Percentiles rank a stretch among this genome's conserved stretches.
Evolutionary conservation across 2,113 vertebrate genomes (phyloP).

Genomic region (Propithecus coquereli): DNA sequence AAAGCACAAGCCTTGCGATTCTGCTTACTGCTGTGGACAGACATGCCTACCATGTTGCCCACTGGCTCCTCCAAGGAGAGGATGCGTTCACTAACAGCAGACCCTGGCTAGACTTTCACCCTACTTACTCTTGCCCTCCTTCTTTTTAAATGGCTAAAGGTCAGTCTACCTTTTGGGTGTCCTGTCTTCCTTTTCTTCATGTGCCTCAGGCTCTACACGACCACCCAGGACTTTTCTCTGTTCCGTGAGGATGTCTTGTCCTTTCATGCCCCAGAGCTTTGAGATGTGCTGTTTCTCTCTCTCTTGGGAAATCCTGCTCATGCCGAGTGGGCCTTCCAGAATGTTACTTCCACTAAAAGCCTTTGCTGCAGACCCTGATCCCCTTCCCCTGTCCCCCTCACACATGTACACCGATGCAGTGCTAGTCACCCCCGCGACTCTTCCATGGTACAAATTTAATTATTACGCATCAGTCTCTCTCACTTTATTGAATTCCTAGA

Average conservation of each 20-base stretch:
- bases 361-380: background rate
- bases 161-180: background rate
- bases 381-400: background rate
- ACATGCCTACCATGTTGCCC: background rate
- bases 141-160: background rate
- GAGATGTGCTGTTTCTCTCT: background rate
- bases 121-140: too few species aligned
- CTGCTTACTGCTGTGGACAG: background rate
- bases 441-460: too few species aligned
- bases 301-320: background rate
- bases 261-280: background rate
- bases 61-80: background rate
- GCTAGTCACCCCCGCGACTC: accelerated
- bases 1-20: background rate
- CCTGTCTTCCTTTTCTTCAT: background rate
- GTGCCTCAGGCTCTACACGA: too few species aligned
- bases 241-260: background rate
- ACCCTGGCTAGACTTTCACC: background rate
- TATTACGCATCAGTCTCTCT: background rate
- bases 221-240: background rate
- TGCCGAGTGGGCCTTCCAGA: background rate
- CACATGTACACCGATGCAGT: accelerated
- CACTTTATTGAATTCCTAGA: background rate
- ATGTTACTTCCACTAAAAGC: background rate
- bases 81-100: too few species aligned